Conservation (phyloP, 2,113 vertebrate species). For the Hemicordylus capensis region DNA sequence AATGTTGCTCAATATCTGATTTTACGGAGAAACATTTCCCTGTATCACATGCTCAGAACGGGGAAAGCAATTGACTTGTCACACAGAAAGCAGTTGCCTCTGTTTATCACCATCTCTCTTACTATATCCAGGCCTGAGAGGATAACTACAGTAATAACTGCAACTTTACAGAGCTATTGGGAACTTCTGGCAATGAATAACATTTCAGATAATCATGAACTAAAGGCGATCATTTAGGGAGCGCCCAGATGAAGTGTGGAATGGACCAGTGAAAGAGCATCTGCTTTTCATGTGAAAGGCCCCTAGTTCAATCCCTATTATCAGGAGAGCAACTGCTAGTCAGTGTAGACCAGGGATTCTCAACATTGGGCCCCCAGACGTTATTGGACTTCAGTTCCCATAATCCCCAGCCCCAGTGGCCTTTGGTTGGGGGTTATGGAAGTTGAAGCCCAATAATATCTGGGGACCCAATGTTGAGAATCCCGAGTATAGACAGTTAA, state of each 20-base stretch:
- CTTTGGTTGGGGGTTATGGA: no score
- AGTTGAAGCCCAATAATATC: no score
- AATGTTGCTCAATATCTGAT: neutral
- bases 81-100: neutral
- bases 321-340: no score
- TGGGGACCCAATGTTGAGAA: no score
- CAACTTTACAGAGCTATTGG: slow-evolving; percentile 46
- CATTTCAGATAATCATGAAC: neutral
- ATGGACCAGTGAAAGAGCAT: no score
- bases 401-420: no score
- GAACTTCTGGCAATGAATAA: slow-evolving; percentile 33
- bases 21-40: neutral
- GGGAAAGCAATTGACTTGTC: neutral
- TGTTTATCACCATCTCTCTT: slow-evolving; percentile 27
- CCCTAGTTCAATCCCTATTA: no score
- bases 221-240: slow-evolving; percentile 11
- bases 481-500: no score
- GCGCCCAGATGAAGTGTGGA: neutral
- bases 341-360: no score
- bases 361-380: no score
- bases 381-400: no score
- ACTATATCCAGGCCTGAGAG: neutral
- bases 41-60: neutral
- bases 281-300: no score
- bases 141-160: neutral